Evolutionary conservation across 2,888 invertebrate species (phyloP).

Genomic region (Cinara cedri): DNA sequence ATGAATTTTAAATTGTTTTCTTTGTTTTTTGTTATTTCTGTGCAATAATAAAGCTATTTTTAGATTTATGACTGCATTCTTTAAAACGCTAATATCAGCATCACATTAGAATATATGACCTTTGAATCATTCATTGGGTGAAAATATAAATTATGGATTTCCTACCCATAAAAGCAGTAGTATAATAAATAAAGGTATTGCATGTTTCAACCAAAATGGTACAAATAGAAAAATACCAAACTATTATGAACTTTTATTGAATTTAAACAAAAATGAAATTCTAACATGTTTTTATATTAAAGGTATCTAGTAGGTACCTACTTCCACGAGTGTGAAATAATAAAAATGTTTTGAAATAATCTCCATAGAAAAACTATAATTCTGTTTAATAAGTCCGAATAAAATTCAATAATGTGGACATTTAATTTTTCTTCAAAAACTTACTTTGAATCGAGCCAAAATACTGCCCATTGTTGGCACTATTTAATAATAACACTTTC

Average conservation of each 20-base stretch:
- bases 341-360: neutral
- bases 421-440: neutral
- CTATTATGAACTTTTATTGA: too few species aligned
- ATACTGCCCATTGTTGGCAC: conserved; percentile 55
- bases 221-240: too few species aligned
- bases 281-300: neutral
- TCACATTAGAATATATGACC: too few species aligned
- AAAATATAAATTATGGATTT: too few species aligned
- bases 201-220: too few species aligned
- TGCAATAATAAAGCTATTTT: neutral
- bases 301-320: neutral
- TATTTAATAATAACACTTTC: neutral
- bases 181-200: too few species aligned
- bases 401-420: neutral
- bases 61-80: too few species aligned
- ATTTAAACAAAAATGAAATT: neutral
- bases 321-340: neutral
- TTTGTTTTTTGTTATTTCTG: too few species aligned
- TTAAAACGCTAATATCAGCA: neutral
- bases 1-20: too few species aligned
- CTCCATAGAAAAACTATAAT: neutral
- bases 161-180: too few species aligned
- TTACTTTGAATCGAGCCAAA: conserved; percentile 57
- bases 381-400: neutral
- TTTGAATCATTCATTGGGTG: too few species aligned